Percentiles rank a stretch among this genome's conserved stretches.
Evolutionary conservation across 2,797 vertebrate species (phyloP).

Genomic region (Hephaestus fuliginosus): DNA sequence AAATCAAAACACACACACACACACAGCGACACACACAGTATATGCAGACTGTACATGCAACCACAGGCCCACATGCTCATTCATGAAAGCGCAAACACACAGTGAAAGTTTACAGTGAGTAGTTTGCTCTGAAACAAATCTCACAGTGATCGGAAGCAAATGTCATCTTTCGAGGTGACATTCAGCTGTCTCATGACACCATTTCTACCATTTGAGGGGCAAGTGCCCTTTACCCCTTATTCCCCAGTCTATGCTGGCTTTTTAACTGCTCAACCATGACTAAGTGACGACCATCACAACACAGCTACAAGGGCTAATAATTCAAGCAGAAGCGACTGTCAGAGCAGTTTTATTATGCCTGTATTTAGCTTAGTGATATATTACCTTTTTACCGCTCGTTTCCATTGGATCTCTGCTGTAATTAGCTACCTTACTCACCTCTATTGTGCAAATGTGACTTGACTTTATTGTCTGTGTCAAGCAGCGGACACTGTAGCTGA

Average conservation of each 20-base stretch:
- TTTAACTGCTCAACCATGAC: slow-evolving; percentile 29
- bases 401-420: slow-evolving; percentile 40
- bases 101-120: too few species aligned
- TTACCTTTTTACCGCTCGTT: slow-evolving; percentile 26
- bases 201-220: slow-evolving; percentile 29
- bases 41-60: slow-evolving; percentile 1
- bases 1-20: slow-evolving; percentile 46
- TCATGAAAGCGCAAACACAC: not conserved
- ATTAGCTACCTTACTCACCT: slow-evolving; percentile 47
- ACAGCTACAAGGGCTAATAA: slow-evolving; percentile 36
- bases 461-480: slow-evolving; percentile 41
- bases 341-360: slow-evolving; percentile 42
- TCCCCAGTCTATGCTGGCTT: slow-evolving; percentile 10
- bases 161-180: slow-evolving; percentile 40
- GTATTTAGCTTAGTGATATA: slow-evolving; percentile 43
- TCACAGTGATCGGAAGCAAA: slow-evolving; percentile 25
- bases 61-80: not conserved
- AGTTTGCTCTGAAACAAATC: slow-evolving; percentile 28
- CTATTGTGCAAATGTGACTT: slow-evolving; percentile 46
- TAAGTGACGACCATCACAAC: slow-evolving; percentile 34
- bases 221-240: slow-evolving; percentile 27
- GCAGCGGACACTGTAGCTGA: slow-evolving; percentile 19
- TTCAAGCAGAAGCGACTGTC: slow-evolving; percentile 45
- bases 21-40: slow-evolving; percentile 11
- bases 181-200: slow-evolving; percentile 40